Evolutionary conservation across 92 coral and sea anemone species (phyloP).

Genomic region (Paragorgia papillata): DNA sequence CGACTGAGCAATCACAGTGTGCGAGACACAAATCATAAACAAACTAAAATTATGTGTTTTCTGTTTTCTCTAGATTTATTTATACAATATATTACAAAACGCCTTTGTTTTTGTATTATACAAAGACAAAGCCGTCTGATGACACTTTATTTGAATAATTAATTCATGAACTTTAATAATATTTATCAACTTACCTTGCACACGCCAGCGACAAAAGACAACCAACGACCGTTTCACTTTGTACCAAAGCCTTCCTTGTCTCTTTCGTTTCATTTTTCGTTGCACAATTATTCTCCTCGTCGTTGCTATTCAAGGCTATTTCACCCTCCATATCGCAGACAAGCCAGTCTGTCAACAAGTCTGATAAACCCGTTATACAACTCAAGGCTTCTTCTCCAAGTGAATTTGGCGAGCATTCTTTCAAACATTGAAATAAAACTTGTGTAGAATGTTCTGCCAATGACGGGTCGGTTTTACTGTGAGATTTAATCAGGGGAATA

Average conservation of each 20-base stretch:
- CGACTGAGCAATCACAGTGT: too few relatives aligned
- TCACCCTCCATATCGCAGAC: neutral
- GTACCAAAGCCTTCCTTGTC: slow-evolving; percentile 22
- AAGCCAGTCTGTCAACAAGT: slow-evolving; percentile 80
- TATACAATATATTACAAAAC: too few relatives aligned
- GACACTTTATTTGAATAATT: neutral
- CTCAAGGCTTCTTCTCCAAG: slow-evolving; percentile 72
- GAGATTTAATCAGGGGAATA: slow-evolving; percentile 90
- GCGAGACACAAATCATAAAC: too few relatives aligned
- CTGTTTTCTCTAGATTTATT: too few relatives aligned
- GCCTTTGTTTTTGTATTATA: too few relatives aligned
- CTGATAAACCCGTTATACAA: slow-evolving; percentile 75
- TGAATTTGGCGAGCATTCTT: slow-evolving; percentile 80
- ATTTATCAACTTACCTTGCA: slow-evolving; percentile 67
- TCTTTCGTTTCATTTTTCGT: neutral
- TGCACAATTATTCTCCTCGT: slow-evolving; percentile 7
- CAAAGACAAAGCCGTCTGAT: neutral
- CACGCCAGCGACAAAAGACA: slow-evolving; percentile 88
- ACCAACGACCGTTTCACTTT: slow-evolving; percentile 70
- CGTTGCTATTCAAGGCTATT: slow-evolving; percentile 36
- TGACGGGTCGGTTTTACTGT: slow-evolving; percentile 78
- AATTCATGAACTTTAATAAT: neutral
- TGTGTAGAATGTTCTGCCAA: slow-evolving; percentile 77
- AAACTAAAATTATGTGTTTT: too few relatives aligned
- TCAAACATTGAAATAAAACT: slow-evolving; percentile 75